phyloP scores from a whole-genome alignment of 2,888 invertebrate genomes.

The Lepidochitona cinerea region DNA sequence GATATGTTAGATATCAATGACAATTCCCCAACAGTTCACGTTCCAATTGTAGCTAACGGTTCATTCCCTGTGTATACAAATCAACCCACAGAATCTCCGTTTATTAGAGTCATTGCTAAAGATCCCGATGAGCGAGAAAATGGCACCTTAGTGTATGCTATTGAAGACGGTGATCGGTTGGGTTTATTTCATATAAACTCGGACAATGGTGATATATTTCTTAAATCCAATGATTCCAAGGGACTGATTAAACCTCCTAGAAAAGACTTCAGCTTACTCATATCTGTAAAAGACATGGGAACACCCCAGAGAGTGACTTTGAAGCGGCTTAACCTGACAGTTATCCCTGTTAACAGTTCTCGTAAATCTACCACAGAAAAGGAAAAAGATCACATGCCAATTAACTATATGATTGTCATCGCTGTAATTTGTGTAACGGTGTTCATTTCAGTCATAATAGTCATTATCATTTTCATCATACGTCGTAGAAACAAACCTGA shows the following conservation, averaged over 20 bases:
- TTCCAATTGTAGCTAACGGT: constrained; percentile 40
- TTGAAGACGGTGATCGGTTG: constrained; percentile 61
- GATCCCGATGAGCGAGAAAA: constrained; percentile 51
- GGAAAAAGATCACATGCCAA: constrained; percentile 29
- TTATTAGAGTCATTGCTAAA: constrained; percentile 35
- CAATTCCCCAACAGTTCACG: constrained; percentile 39
- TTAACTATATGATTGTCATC: constrained; percentile 48
- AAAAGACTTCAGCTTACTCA: not conserved
- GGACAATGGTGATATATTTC: constrained; percentile 68
- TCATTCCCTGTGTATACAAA: constrained; percentile 37
- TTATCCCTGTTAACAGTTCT: constrained; percentile 35
- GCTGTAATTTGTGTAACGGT: constrained; percentile 51
- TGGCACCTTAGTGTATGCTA: constrained; percentile 44
- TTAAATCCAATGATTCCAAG: not conserved
- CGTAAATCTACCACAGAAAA: constrained; percentile 12
- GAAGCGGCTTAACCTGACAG: constrained; percentile 36
- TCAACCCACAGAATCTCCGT: constrained; percentile 35
- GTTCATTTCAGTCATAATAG: constrained; percentile 50
- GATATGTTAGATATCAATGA: constrained; percentile 41
- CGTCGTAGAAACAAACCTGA: constrained; percentile 7
- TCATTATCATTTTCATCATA: constrained; percentile 51
- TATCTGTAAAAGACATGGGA: constrained; percentile 45
- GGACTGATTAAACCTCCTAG: not conserved
- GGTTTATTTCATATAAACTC: constrained; percentile 70
- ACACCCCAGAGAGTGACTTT: constrained; percentile 31